Evolutionary conservation across 2,888 invertebrate species (phyloP), one percentile per base, ranked within the genome.

Genomic region (Poecilobothrus nobilitatus): DNA sequence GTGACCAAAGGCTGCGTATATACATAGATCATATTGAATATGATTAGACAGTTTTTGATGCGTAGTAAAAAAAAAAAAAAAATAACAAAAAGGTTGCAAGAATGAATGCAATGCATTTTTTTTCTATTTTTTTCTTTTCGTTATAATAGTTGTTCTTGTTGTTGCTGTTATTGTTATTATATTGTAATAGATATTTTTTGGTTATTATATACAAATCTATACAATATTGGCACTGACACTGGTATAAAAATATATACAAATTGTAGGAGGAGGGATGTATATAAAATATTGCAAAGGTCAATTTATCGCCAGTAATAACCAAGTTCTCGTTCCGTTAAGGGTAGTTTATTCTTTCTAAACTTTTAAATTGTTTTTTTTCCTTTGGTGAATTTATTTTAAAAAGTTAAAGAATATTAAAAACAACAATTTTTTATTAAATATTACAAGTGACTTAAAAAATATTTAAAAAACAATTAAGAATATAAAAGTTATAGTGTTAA

Each of bases 241-340:
- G 27, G 3, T 27, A 27, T 27, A 27, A 27, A 27, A 27, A 27
- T 27, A 5, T 27, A 27, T 27, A 27, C 5, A 27, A 27, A 27
- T 2, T 53, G 53, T 53, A 53, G 53, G 53, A 53, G 53, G 53
- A 53, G 53, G 63, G 63, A 22, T 22, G 10, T 63, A 63, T 63
- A 63, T 22, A 63, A 22, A 21, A 63, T 63, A 22, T 63, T 20
- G 37, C 37, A 33, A 34, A 20, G 65, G 65, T 65, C 65, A 65
- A 65, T 10, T 65, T 37, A 37, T 37, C n/a, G 37, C n/a, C 65
- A 65, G 65, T 65, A 10, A 2, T 65, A 33, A 37, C 8, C 18
- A 12, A 65, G 37, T 34, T 5, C 18, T 65, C 37, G n/a, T 20
- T 15, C 20, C 1, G 37, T n/a, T n/a, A 18, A 65, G 65, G 33